Percentiles rank a stretch among this genome's conserved stretches.
These are phyloP conservation scores for Caenorhabditis briggsae DNA, from an alignment of 1,140 invertebrate species.

Conservation along the genomic window DNA sequence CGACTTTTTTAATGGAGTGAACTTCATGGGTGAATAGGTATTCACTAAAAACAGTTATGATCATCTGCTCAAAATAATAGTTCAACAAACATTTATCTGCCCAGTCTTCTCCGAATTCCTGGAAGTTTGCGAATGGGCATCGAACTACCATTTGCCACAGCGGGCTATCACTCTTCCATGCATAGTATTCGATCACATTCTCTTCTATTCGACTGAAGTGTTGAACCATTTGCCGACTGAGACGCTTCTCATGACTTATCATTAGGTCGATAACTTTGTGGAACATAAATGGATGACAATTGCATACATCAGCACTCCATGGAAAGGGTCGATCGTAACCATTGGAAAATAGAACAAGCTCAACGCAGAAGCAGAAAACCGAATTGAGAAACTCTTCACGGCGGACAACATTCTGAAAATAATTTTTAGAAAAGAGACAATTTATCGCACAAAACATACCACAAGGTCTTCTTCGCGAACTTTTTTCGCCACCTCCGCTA, in stretches of 20 bases:
- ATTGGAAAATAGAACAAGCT: neutral
- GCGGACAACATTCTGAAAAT: slow-evolving; percentile 11
- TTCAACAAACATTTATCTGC: neutral
- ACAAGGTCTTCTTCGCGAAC: slow-evolving; percentile 7
- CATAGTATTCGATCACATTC: neutral
- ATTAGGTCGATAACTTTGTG: slow-evolving; percentile 46
- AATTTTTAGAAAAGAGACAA: neutral
- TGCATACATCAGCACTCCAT: slow-evolving; percentile 1
- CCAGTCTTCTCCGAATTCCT: slow-evolving; percentile 48
- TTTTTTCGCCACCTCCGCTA: slow-evolving; percentile 14
- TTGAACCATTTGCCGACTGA: slow-evolving; percentile 12
- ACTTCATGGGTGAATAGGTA: slow-evolving; percentile 30
- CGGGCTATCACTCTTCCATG: slow-evolving; percentile 25
- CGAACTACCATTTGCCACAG: slow-evolving; percentile 16
- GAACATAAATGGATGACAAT: slow-evolving; percentile 32
- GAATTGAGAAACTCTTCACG: slow-evolving; percentile 26
- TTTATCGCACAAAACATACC: neutral
- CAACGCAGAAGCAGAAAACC: slow-evolving; percentile 36
- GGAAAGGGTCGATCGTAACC: slow-evolving; percentile 8
- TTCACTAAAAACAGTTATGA: neutral
- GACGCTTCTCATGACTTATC: slow-evolving; percentile 31
- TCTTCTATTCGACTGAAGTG: slow-evolving; percentile 33
- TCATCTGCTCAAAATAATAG: no score
- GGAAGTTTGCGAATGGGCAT: slow-evolving; percentile 16
- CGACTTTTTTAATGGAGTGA: slow-evolving; percentile 16